phyloP scores from a whole-genome alignment of 2,113 vertebrate genomes.

The Ptilonorhynchus violaceus region DNA sequence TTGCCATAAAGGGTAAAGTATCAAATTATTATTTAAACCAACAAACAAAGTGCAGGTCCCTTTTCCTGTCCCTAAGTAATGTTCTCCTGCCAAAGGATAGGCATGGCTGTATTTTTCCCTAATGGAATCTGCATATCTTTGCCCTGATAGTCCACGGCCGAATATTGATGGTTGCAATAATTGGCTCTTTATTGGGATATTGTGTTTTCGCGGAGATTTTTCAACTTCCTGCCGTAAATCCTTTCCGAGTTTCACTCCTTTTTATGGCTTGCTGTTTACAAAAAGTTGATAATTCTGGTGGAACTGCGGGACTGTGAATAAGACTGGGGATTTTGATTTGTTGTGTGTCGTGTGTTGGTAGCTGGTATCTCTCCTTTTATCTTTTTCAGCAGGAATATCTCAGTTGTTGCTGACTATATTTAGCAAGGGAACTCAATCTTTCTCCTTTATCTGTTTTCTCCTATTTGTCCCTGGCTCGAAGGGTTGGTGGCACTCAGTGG shows the following conservation, averaged over 20 bases:
- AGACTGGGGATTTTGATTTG: neutral
- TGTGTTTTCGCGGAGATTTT: neutral
- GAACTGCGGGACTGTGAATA: neutral
- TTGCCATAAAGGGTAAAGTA: neutral
- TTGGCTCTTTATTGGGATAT: constrained; percentile 31
- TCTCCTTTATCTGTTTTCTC: constrained; percentile 9
- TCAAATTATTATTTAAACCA: neutral
- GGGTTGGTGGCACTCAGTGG: neutral
- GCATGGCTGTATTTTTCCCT: neutral
- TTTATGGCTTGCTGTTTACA: neutral
- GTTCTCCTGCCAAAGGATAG: neutral
- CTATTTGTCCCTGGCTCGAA: constrained; percentile 31
- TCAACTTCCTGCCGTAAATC: neutral
- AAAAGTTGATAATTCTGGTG: neutral
- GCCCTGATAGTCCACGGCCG: neutral
- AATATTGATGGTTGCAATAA: constrained; percentile 38
- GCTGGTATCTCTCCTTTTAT: neutral
- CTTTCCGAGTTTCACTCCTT: neutral
- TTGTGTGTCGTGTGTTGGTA: neutral
- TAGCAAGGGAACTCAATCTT: neutral
- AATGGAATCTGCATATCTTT: constrained; percentile 34
- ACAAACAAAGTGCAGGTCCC: neutral
- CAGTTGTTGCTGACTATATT: neutral
- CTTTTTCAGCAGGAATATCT: constrained; percentile 4
- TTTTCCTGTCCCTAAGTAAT: neutral